phyloP scores from a whole-genome alignment of 2,888 invertebrate species.

The Drosophila fungiperda region DNA sequence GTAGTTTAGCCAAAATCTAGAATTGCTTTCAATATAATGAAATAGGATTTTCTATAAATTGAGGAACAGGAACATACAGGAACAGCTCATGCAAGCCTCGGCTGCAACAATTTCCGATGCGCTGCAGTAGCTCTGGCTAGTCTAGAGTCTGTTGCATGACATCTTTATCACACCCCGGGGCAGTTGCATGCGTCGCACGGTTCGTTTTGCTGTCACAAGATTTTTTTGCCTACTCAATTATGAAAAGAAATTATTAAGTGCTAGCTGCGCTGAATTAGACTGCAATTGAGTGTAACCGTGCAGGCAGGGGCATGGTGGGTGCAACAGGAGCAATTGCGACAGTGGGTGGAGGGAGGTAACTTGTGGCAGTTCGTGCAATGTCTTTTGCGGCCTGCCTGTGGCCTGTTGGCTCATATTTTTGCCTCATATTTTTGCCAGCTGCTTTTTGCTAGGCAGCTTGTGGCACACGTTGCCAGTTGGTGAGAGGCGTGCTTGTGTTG shows the following conservation, averaged over 20 bases:
- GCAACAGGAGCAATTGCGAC: constrained; percentile 2
- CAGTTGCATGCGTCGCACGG: constrained; percentile 27
- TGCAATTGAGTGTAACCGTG: constrained; percentile 76
- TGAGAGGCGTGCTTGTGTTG: neutral
- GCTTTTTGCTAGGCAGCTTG: constrained; percentile 44
- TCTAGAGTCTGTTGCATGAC: constrained; percentile 33
- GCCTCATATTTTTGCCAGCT: constrained; percentile 56
- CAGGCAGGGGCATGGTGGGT: constrained; percentile 9
- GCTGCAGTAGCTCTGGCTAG: constrained; percentile 20
- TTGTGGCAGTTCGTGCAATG: constrained; percentile 52
- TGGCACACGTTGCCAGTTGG: constrained; percentile 40
- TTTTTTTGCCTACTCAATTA: constrained; percentile 65
- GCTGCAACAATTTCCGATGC: constrained; percentile 6
- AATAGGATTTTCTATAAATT: neutral
- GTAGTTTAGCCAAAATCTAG: neutral
- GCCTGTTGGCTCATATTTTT: constrained; percentile 65
- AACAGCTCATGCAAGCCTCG: constrained; percentile 39
- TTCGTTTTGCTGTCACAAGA: constrained; percentile 35
- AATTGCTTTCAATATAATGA: neutral
- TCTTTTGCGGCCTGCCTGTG: constrained; percentile 62
- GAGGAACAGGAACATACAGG: neutral
- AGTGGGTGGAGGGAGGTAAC: constrained; percentile 16
- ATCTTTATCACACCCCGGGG: constrained; percentile 49
- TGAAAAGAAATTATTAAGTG: constrained; percentile 81
- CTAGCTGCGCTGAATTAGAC: constrained; percentile 79